phyloP scores from a whole-genome alignment of 2,888 invertebrate species.

The Cetonia aurata region DNA sequence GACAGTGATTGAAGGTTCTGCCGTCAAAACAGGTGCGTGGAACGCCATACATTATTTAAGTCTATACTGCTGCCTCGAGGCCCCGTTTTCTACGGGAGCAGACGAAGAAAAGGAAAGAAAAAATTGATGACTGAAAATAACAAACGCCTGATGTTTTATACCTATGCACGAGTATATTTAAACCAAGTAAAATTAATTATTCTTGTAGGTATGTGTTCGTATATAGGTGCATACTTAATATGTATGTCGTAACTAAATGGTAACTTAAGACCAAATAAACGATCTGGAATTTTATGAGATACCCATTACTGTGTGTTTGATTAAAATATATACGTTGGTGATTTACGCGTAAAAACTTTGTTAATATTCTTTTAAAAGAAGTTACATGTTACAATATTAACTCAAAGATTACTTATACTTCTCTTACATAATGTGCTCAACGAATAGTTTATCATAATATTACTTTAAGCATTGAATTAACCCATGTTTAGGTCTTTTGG shows the following conservation, averaged over 20 bases:
- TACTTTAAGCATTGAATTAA: no score
- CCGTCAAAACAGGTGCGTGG: constrained; percentile 58
- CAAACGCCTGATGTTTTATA: constrained; percentile 31
- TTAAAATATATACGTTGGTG: no score
- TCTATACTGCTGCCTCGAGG: constrained; percentile 28
- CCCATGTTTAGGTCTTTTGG: no score
- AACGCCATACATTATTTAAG: constrained; percentile 55
- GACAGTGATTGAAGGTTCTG: constrained; percentile 64
- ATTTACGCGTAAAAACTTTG: no score
- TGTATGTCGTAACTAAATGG: not conserved
- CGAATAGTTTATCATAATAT: no score
- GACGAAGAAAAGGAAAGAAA: not conserved
- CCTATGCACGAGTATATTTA: constrained; percentile 29
- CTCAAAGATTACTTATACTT: no score
- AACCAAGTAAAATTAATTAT: constrained; percentile 25
- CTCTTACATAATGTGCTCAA: no score
- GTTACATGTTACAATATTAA: no score
- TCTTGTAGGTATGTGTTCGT: not conserved
- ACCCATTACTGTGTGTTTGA: no score
- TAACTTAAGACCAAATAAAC: not conserved
- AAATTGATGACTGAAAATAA: constrained; percentile 39
- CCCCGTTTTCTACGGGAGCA: constrained; percentile 19
- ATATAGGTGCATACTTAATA: not conserved
- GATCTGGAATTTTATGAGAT: no score
- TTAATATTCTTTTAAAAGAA: no score